Conservation (phyloP, 2,797 vertebrate genomes). For the Stomatorhinus walkeri region DNA sequence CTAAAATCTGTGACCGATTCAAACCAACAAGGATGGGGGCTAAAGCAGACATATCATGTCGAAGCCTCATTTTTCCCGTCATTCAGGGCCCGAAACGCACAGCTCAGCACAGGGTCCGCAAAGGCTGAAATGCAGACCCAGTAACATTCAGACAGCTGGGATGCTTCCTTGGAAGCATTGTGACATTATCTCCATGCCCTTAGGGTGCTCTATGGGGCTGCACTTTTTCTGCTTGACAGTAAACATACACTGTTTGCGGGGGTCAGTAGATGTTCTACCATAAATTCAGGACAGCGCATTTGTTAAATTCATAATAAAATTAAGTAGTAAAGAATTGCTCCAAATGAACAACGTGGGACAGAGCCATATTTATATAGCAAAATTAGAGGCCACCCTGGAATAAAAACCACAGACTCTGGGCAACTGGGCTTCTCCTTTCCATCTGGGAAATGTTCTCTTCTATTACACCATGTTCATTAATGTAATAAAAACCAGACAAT, state of each 20-base stretch:
- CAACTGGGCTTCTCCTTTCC: not conserved
- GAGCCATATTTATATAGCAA: constrained; percentile 3
- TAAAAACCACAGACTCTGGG: constrained; percentile 7
- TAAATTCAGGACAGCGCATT: not conserved
- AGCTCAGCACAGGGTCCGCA: not conserved
- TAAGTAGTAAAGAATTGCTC: not conserved
- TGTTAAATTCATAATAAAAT: constrained; percentile 12
- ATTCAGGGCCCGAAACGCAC: not conserved
- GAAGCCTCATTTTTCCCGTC: not conserved
- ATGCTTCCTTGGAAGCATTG: not conserved
- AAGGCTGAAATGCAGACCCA: not conserved
- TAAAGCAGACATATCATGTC: not conserved
- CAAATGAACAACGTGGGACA: not conserved
- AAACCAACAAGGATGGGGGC: not conserved
- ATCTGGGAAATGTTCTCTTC: constrained; percentile 2
- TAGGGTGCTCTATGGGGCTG: not conserved
- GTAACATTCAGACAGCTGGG: not conserved
- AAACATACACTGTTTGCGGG: not conserved
- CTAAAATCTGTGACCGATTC: not conserved
- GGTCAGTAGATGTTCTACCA: not conserved
- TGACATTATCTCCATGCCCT: not conserved
- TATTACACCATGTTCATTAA: not conserved
- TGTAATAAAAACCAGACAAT: constrained; percentile 4
- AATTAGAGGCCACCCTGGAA: constrained; percentile 3
- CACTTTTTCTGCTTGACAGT: not conserved